Evolutionary conservation across 2,888 invertebrate genomes (phyloP).

Genomic region (Drosophila yooni): DNA sequence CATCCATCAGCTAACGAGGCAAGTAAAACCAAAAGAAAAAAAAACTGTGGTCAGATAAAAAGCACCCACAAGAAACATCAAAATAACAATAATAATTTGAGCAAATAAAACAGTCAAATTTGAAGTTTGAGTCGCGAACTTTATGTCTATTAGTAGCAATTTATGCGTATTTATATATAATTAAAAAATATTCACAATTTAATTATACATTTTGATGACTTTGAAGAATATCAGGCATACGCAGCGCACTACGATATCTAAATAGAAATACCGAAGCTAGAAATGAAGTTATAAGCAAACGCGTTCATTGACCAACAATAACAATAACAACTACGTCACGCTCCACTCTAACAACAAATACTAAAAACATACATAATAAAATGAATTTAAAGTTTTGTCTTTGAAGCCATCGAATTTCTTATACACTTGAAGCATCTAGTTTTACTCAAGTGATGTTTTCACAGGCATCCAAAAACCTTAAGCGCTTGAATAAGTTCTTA

Average conservation of each 20-base stretch:
- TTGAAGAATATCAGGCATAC: constrained; percentile 39
- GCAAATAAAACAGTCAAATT: constrained; percentile 31
- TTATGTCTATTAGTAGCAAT: constrained; percentile 53
- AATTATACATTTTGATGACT: constrained; percentile 55
- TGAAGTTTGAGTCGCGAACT: constrained; percentile 8
- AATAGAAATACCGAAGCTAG: constrained; percentile 54
- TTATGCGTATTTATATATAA: constrained; percentile 49
- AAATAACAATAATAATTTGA: constrained; percentile 22
- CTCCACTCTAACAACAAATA: constrained; percentile 35
- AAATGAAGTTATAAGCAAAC: constrained; percentile 52
- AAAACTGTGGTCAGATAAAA: neutral
- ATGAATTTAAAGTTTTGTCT: constrained; percentile 9
- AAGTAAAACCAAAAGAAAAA: constrained; percentile 30
- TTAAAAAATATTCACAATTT: constrained; percentile 52
- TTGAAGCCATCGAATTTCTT: constrained; percentile 22
- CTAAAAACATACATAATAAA: constrained; percentile 18
- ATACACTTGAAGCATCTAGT: constrained; percentile 14
- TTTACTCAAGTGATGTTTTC: neutral
- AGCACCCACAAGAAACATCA: constrained; percentile 32
- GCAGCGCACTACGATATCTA: constrained; percentile 29
- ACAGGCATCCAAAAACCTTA: neutral
- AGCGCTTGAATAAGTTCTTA: neutral
- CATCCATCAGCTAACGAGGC: constrained; percentile 33
- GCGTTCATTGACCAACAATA: constrained; percentile 76
- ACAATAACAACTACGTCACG: constrained; percentile 60